Conservation (phyloP, 1,140 invertebrate species). For the Amphibalanus amphitrite region DNA sequence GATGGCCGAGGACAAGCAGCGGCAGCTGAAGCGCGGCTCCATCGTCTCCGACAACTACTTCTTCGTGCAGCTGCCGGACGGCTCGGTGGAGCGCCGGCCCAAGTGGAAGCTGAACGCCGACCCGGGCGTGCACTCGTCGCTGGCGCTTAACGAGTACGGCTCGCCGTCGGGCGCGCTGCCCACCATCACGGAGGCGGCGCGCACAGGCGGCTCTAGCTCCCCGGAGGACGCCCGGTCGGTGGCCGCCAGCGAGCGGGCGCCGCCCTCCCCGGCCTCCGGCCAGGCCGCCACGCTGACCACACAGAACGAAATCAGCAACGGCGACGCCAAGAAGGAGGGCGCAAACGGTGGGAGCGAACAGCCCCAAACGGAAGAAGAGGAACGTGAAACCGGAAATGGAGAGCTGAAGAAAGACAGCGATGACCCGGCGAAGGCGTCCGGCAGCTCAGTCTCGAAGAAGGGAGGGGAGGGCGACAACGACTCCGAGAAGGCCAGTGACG, state of each 20-base stretch:
- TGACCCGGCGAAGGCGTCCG: background rate
- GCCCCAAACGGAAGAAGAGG: no score
- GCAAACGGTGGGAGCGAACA: no score
- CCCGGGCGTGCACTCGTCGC: slow-evolving; percentile 80
- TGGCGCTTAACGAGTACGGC: slow-evolving; percentile 49
- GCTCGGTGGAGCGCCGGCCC: slow-evolving; percentile 66
- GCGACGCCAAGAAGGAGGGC: no score
- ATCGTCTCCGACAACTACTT: slow-evolving; percentile 67
- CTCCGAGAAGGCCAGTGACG: slow-evolving; percentile 2
- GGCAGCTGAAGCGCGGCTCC: slow-evolving; percentile 57
- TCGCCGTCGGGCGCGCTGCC: slow-evolving; percentile 48
- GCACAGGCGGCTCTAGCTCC: slow-evolving; percentile 3
- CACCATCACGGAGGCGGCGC: slow-evolving; percentile 54
- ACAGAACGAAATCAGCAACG: no score
- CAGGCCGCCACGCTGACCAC: background rate
- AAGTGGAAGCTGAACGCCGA: slow-evolving; percentile 54
- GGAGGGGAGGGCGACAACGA: background rate
- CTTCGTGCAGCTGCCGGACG: slow-evolving; percentile 72
- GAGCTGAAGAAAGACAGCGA: background rate
- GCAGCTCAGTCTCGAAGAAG: background rate
- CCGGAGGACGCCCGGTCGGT: background rate
- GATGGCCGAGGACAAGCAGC: slow-evolving; percentile 73
- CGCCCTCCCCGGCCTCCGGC: background rate
- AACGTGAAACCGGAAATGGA: no score
- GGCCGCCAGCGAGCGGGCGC: slow-evolving; percentile 8